Evolutionary conservation across 2,113 vertebrate genomes (phyloP), one percentile per base, ranked within the genome.

Genomic region (Sinocyclocheilus maitianheensis): DNA sequence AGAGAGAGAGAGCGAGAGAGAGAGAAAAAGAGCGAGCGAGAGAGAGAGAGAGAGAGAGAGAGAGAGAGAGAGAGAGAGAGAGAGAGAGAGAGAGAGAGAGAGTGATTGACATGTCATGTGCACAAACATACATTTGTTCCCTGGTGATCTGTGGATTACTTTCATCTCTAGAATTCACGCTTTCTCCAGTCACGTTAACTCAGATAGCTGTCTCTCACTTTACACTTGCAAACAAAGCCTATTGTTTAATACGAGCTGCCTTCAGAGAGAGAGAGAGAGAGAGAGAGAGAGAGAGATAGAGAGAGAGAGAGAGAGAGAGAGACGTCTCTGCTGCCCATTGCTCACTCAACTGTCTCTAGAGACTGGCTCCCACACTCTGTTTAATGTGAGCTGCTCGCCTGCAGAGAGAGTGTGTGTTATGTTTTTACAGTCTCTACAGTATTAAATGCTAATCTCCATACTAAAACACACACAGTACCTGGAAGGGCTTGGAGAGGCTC

Each of bases 401-500:
- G n/a, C n/a, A 26, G 26, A 26, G 26, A 43, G 6, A 46, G 43
- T 26, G 26, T 26, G 26, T 26, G 30, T 34, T 78, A 26, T 30
- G 30, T 30, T 30, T 30, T 30, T 30, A 30, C 30, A n/a, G n/a
- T n/a, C n/a, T n/a, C n/a, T n/a, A n/a, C n/a, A 1, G 26, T 55
- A 48, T n/a, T 63, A 48, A 24, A 58, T 16, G 37, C 24, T 37
- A 53, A 22, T 51, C 24, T 48, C 40, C 14, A 79, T 40, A 53
- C 53, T 78, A 77, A 83, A 48, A 84, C 16, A 63, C 58, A n/a
- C 24, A 83, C 6, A 0, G 3, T 95, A 98, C 97, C 96, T 91
- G 1, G 94, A 94, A 0, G 95, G 94, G 89, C 95, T 97, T 0
- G 95, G 93, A 26, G 95, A 96, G 46, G 46, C 91, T 87, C 91